Evolutionary conservation across 2,113 vertebrate species (phyloP), one percentile per base, ranked within the genome.

Genomic region (Syngnathus scovelli): DNA sequence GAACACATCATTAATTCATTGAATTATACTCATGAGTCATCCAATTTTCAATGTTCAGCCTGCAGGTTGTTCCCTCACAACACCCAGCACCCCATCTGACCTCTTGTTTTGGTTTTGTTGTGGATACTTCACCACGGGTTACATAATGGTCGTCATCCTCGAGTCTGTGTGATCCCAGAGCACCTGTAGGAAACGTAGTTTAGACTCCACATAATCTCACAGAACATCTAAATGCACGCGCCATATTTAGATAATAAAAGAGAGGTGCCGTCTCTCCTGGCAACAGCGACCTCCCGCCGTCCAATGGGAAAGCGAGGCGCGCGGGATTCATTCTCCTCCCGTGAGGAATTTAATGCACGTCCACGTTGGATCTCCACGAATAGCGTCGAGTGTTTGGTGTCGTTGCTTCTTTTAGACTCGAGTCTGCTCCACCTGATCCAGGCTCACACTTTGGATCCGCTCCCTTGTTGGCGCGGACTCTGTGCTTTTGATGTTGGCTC

Each of bases 301-400:
- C 67, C 46, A 72, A 38, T 70, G 13, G 64, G 41, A 46, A 72
- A 60, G 43, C 21, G 49, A 48, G 12, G 18, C 56, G 18, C 56
- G 16, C 37, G 46, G 37, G 52, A 52, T 23, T 41, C 67, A 2
- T 39, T 61, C 39, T 62, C n/a, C 64, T 66, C 66, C 72, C 72
- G 46, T 67, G 58, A 79, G 39, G 56, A 68, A 61, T 76, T 64
- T 27, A 70, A 23, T 64, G 64, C 15, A 51, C 69, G 61, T 68
- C 60, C 71, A 51, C 51, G 27, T 27, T 43, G 21, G 68, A 70
- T 71, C 68, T 68, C 64, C 44, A 38, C 65, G 41, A 72, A 74
- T 71, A 75, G 46, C 61, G 21, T 46, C n/a, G 12, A 38, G 61
- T 62, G 61, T 62, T 44, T 16, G 39, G 21, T 62, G 61, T 43